Evolutionary conservation across 1,140 invertebrate species (phyloP).

Genomic region (Drosophila burlai): DNA sequence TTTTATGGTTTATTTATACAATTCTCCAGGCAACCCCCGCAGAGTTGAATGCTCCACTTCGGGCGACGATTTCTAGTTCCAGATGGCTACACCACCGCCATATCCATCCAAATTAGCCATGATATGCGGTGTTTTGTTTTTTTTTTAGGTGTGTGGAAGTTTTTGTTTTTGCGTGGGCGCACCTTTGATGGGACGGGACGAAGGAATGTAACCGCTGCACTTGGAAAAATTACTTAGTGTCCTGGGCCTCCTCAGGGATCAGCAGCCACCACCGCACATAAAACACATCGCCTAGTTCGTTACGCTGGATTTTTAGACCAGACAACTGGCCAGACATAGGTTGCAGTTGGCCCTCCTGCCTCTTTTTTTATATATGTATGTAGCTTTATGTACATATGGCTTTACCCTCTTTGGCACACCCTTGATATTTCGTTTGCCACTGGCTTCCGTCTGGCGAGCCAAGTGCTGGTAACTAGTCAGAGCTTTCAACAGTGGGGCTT

Average conservation of each 20-base stretch:
- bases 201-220: constrained; percentile 50
- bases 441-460: constrained; percentile 41
- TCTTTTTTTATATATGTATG: background rate
- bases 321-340: constrained; percentile 40
- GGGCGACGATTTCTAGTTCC: constrained; percentile 40
- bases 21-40: constrained; percentile 38
- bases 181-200: constrained; percentile 30
- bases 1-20: constrained; percentile 1
- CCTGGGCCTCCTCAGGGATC: constrained; percentile 29
- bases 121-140: constrained; percentile 23
- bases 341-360: background rate
- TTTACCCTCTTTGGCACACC: constrained; percentile 27
- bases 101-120: constrained; percentile 60
- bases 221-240: constrained; percentile 55
- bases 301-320: constrained; percentile 58
- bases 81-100: constrained; percentile 47
- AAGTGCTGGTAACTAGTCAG: constrained; percentile 22
- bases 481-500: constrained; percentile 18
- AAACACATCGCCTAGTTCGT: constrained; percentile 54
- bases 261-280: constrained; percentile 38
- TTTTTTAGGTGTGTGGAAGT: constrained; percentile 34
- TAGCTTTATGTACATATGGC: background rate
- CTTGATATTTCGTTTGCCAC: constrained; percentile 18
- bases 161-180: constrained; percentile 52
- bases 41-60: constrained; percentile 41